phyloP scores from a whole-genome alignment of 1,140 invertebrate genomes.

The Leptinotarsa undecemlineata region DNA sequence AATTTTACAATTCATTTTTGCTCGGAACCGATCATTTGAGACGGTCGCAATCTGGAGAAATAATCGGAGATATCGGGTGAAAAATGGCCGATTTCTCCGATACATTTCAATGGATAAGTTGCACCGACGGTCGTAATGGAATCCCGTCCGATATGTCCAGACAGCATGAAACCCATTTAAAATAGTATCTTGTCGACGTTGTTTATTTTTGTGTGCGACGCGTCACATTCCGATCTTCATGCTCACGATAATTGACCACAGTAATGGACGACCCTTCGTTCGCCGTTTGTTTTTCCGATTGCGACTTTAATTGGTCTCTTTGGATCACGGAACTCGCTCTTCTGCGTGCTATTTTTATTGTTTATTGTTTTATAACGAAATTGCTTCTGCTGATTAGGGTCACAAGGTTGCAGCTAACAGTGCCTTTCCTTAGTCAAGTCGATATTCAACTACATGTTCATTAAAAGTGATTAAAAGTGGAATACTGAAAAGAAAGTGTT shows the following conservation, averaged over 20 bases:
- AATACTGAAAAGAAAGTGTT: too few species aligned
- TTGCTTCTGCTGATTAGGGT: neutral
- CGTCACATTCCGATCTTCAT: slow-evolving; percentile 21
- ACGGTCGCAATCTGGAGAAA: neutral
- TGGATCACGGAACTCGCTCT: neutral
- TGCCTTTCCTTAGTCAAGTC: too few species aligned
- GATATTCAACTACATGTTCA: too few species aligned
- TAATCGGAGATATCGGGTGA: slow-evolving; percentile 18
- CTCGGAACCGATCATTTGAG: neutral
- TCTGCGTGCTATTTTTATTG: neutral
- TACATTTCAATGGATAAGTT: slow-evolving; percentile 27
- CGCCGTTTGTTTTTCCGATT: slow-evolving; percentile 23
- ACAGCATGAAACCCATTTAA: slow-evolving; percentile 30
- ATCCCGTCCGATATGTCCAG: slow-evolving; percentile 26
- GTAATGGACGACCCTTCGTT: slow-evolving; percentile 25
- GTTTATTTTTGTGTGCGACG: slow-evolving; percentile 21
- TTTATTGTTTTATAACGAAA: slow-evolving; percentile 3
- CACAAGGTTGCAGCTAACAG: neutral
- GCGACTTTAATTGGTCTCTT: slow-evolving; percentile 25
- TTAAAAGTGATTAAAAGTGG: too few species aligned
- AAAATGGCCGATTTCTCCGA: slow-evolving; percentile 18
- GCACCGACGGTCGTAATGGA: slow-evolving; percentile 22
- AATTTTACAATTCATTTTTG: neutral
- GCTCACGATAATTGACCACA: slow-evolving; percentile 18
- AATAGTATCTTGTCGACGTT: slow-evolving; percentile 29